Base-by-base conservation (phyloP, 2,113 vertebrate genomes). In the Toxostoma redivivum region DNA sequence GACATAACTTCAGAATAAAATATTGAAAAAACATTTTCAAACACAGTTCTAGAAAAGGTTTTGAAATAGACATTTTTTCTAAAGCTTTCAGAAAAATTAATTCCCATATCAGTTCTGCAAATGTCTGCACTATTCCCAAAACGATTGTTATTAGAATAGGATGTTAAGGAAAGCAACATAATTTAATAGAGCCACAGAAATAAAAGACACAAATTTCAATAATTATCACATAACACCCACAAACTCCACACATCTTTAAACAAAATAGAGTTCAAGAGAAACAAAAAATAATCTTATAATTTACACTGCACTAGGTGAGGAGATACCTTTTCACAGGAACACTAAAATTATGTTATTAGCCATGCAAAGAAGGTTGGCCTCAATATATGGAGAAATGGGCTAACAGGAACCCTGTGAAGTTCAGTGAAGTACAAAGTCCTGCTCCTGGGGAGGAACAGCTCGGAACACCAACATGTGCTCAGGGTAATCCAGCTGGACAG, bases 381-480 rank as follows among this genome's bases (percentile, higher is more conserved):
- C 15, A 24, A 13, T 4, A 22, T 31, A 15, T 23, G 23, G 33
- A 86, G 58, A 95, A 89, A 50, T 28, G 7, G 8, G 8, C 15
- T 58, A 35, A 69, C 7, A 45, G 15, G 9, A 83, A 28, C 17
- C 15, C 50, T 20, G 27, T 25, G 22, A 60, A 72, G 3, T 33
- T 83, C 22, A 40, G 13, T 0, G 0, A 78, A 76, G 11, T 4
- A 1, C 14, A 10, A 76, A 76, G 9, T 54, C 44, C 44, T 50
- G 33, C 7, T 28, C 12, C 27, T 50, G 25, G 7, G 18, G 16
- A 76, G 11, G n/a, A 86, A 14, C 6, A 45, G 7, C 22, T 44
- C 15, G 19, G 15, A n/a, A 16, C 12, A n/a, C 5, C 11, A 25
- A 0, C 6, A 25, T 3, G 38, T 9, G 18, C 9, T 51, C 45